Percentiles rank a stretch among this genome's conserved stretches.
phyloP scores from a whole-genome alignment of 2,797 vertebrate species.

The Spheniscus humboldti region DNA sequence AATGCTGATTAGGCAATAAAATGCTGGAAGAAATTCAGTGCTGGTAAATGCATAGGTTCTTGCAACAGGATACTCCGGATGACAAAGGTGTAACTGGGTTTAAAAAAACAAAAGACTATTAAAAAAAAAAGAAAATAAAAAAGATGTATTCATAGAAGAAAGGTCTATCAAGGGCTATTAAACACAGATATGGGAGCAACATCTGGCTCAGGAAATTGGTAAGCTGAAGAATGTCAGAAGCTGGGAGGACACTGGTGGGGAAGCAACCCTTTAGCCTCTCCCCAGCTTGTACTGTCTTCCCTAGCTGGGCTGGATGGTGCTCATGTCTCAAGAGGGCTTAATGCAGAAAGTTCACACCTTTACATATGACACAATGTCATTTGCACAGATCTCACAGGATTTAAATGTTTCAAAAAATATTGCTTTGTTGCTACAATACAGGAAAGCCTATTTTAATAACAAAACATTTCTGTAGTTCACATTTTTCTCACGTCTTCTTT shows the following conservation, averaged over 20 bases:
- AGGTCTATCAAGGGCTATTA: not conserved
- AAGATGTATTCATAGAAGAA: not conserved
- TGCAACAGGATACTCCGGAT: not conserved
- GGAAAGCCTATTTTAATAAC: not conserved
- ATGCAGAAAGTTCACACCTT: not conserved
- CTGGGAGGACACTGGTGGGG: not conserved
- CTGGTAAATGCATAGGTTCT: not conserved
- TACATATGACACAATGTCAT: not conserved
- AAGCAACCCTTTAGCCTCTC: not conserved
- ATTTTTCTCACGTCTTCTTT: not conserved
- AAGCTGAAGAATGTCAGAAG: not conserved
- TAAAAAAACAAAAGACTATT: not conserved
- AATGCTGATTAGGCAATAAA: not conserved
- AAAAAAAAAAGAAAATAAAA: not conserved
- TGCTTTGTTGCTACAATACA: fast-evolving
- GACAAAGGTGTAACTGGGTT: not conserved
- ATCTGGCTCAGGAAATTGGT: not conserved
- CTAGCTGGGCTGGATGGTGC: not conserved
- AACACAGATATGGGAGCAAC: not conserved
- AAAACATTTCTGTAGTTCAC: not conserved
- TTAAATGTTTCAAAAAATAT: not conserved
- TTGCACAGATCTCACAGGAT: not conserved
- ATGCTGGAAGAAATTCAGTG: not conserved
- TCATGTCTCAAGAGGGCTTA: not conserved
- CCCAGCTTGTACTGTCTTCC: not conserved